phyloP scores from a whole-genome alignment of 2,888 invertebrate genomes.

The Caenorhabditis parvicauda region DNA sequence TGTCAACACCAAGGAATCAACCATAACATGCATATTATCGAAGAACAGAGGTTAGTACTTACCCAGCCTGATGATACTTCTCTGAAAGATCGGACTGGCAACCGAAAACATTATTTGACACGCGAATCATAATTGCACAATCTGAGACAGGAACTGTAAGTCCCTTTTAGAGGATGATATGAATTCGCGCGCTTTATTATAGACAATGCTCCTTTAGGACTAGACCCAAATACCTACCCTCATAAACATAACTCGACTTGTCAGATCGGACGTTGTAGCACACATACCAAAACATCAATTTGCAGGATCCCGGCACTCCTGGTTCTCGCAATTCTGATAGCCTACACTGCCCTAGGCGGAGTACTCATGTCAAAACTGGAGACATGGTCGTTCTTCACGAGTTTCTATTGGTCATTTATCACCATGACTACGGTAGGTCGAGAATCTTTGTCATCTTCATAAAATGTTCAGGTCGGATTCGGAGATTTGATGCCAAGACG shows the following conservation, averaged over 20 bases:
- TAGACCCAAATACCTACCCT: not conserved
- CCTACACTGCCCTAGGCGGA: conserved; percentile 62
- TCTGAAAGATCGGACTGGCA: too few species aligned
- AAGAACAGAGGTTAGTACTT: conserved; percentile 58
- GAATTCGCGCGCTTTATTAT: too few species aligned
- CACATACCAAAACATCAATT: too few species aligned
- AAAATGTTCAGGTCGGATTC: conserved; percentile 56
- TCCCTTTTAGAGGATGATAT: too few species aligned
- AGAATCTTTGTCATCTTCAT: not conserved
- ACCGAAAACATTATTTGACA: too few species aligned
- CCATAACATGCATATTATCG: conserved; percentile 53
- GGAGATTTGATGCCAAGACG: conserved; percentile 62
- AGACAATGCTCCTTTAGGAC: too few species aligned
- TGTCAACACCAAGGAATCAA: conserved; percentile 55
- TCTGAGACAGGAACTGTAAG: too few species aligned
- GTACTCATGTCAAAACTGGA: conserved; percentile 60
- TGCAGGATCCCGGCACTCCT: conserved; percentile 61
- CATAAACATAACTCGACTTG: not conserved
- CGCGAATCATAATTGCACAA: too few species aligned
- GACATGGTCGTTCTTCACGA: conserved; percentile 61
- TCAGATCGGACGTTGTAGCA: not conserved
- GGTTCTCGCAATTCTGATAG: conserved; percentile 59
- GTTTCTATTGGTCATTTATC: conserved; percentile 63
- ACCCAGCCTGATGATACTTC: too few species aligned
- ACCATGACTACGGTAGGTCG: conserved; percentile 62